Percentiles rank a stretch among this genome's conserved stretches.
Evolutionary conservation across 35 echinoderm and acorn worm species (phyloP).

Genomic region (Eucidaris tribuloides): DNA sequence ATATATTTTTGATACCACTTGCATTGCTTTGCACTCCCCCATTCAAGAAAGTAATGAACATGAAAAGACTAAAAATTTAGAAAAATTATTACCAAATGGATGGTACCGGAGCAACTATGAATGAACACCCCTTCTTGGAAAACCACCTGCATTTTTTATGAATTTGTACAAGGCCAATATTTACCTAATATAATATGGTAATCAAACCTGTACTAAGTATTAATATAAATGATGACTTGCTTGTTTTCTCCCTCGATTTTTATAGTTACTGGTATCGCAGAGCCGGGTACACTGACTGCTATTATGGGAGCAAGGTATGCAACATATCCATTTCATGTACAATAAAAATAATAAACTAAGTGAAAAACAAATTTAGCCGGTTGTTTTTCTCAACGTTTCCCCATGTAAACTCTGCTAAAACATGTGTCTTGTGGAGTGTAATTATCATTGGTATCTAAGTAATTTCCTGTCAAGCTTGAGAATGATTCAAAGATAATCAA

Average conservation of each 20-base stretch:
- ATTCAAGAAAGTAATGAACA: too few species aligned
- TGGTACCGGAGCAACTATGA: background rate
- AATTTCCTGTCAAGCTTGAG: too few species aligned
- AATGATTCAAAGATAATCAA: too few species aligned
- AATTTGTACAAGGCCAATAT: background rate
- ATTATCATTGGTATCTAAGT: too few species aligned
- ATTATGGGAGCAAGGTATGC: conserved; percentile 78
- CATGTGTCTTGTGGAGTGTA: too few species aligned
- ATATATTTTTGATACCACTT: too few species aligned
- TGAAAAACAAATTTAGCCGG: too few species aligned
- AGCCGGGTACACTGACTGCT: conserved; percentile 63
- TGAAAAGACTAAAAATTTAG: too few species aligned
- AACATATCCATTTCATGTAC: background rate
- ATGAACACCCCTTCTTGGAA: background rate
- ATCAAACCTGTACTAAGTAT: background rate
- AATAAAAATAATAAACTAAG: too few species aligned
- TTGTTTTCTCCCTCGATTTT: background rate
- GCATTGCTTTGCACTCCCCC: too few species aligned
- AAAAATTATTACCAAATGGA: background rate
- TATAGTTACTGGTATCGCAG: conserved; percentile 72
- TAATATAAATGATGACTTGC: background rate
- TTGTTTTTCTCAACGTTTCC: too few species aligned
- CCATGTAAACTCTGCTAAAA: too few species aligned
- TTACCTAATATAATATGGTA: background rate
- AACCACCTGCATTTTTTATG: background rate